Percentiles rank a stretch among this genome's conserved stretches.
Conservation (phyloP, 1,140 invertebrate species). For the Ooceraea biroi region DNA sequence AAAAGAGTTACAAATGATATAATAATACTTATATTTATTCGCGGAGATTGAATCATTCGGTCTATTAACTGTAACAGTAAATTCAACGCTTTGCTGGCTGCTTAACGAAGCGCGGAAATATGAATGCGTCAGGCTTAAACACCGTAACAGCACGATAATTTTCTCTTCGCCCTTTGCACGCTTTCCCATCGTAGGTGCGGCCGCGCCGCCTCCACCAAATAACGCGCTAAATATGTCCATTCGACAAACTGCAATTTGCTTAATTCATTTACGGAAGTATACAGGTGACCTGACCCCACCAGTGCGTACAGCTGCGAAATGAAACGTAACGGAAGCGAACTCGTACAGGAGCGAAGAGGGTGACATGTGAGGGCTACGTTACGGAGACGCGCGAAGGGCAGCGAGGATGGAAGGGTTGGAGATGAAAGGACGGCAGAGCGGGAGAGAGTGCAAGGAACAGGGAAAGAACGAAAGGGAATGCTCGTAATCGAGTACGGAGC, state of each 20-base stretch:
- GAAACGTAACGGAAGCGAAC: not conserved
- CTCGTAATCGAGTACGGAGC: slow-evolving; percentile 10
- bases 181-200: not conserved
- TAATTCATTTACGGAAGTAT: slow-evolving; percentile 9
- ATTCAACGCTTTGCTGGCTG: not conserved
- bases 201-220: not conserved
- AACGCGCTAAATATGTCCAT: slow-evolving; percentile 16
- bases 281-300: not conserved
- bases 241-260: slow-evolving; percentile 13
- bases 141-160: slow-evolving; percentile 4
- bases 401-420: too few species aligned
- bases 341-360: not conserved
- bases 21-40: not conserved
- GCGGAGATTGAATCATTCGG: slow-evolving; percentile 16
- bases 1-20: not conserved
- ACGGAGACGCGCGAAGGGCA: too few species aligned
- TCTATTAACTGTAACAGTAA: slow-evolving; percentile 33
- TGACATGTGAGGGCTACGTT: not conserved
- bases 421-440: not conserved
- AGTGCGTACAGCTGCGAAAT: not conserved
- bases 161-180: not conserved
- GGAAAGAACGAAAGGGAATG: not conserved
- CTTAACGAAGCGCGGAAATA: not conserved
- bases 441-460: not conserved
- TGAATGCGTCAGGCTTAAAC: slow-evolving; percentile 17